Conservation (phyloP, 2,797 vertebrate genomes). For the Anolis apletophallus region DNA sequence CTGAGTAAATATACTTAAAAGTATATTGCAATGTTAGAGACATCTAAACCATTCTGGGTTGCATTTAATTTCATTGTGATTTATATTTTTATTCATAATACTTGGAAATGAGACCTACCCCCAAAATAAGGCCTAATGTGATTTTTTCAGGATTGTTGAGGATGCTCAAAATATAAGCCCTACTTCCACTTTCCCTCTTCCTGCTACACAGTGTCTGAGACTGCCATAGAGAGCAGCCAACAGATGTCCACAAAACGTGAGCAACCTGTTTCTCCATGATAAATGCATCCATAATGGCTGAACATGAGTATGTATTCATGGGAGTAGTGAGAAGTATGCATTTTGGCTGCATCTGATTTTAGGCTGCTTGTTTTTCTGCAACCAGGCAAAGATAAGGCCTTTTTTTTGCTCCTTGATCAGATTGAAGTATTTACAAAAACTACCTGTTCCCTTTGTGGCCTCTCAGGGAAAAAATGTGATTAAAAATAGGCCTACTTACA, state of each 20-base stretch:
- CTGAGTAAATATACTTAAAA: constrained; percentile 4
- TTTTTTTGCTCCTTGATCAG: neutral
- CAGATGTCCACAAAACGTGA: too few species aligned
- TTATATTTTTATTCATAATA: constrained; percentile 8
- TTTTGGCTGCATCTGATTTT: neutral
- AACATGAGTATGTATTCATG: neutral
- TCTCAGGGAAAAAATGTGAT: neutral
- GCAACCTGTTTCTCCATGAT: neutral
- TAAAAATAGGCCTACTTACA: constrained; percentile 63
- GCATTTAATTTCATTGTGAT: constrained; percentile 4
- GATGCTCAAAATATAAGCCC: too few species aligned
- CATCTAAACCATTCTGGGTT: neutral
- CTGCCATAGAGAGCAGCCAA: neutral
- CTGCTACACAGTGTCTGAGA: neutral
- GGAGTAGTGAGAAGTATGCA: neutral
- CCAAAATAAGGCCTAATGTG: too few species aligned
- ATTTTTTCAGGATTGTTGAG: too few species aligned
- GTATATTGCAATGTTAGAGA: neutral
- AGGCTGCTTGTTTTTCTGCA: neutral
- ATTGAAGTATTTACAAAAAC: neutral
- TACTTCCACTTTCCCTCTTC: neutral
- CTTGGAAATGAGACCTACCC: neutral
- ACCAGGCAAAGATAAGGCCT: neutral
- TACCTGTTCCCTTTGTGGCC: neutral
- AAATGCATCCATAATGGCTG: neutral